A percentile compares a stretch with the other conserved stretches of the same genome.
These are phyloP conservation scores for Sclerurus mexicanus DNA, from an alignment of 2,113 vertebrate species.

Conservation along the genomic window DNA sequence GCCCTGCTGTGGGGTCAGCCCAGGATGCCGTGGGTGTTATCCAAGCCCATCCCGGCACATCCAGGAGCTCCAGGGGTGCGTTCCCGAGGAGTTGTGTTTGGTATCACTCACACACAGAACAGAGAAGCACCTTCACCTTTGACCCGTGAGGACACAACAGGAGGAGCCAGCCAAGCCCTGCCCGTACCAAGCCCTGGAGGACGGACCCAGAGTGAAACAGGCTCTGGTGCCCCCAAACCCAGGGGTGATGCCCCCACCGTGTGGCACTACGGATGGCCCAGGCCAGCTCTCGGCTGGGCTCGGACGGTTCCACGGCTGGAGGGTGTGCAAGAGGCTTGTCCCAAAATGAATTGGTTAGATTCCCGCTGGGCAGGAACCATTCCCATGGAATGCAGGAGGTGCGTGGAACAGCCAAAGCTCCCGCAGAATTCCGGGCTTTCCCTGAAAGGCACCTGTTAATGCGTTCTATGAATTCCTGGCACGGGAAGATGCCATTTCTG, in stretches of 20 bases:
- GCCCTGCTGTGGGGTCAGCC: no score
- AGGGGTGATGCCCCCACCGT: no score
- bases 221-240: background rate
- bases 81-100: background rate
- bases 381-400: background rate
- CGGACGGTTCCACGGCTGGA: no score
- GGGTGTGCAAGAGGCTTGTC: no score
- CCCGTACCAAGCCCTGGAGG: background rate
- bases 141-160: background rate
- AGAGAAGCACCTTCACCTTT: background rate
- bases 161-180: background rate
- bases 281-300: background rate
- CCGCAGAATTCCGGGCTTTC: background rate
- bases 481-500: background rate
- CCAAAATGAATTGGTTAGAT: no score
- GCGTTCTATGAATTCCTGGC: background rate
- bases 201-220: background rate
- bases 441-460: background rate
- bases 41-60: background rate
- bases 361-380: background rate
- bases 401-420: background rate
- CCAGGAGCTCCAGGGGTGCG: background rate
- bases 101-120: fast-evolving
- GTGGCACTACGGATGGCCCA: fast-evolving
- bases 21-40: background rate